These are phyloP conservation scores for Chalcosyrphus nemorum DNA, from an alignment of 2,888 invertebrate genomes.

Conservation along the genomic window DNA sequence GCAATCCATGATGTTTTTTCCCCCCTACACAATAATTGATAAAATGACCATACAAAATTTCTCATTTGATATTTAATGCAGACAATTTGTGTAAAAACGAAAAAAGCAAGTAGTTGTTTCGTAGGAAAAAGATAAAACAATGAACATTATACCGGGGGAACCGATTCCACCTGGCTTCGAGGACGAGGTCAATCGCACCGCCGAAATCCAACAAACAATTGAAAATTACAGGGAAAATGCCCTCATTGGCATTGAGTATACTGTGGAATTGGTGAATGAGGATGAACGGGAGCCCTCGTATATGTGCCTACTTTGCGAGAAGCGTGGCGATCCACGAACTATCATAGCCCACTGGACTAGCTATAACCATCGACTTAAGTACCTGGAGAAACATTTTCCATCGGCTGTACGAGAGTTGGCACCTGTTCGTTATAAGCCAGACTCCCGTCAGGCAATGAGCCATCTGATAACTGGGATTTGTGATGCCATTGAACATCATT, in stretches of 20 bases:
- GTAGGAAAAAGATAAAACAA: conserved; percentile 49
- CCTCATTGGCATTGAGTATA: conserved; percentile 89
- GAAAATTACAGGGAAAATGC: conserved; percentile 82
- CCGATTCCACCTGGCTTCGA: conserved; percentile 89
- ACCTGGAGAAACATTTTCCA: conserved; percentile 84
- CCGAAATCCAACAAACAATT: conserved; percentile 83
- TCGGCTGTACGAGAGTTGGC: conserved; percentile 85
- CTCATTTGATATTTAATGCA: conserved; percentile 15
- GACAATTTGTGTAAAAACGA: background rate
- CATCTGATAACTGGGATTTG: conserved; percentile 83
- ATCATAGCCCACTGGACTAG: conserved; percentile 91
- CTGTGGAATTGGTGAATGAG: conserved; percentile 88
- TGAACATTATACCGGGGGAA: conserved; percentile 84
- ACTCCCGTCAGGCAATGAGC: conserved; percentile 83
- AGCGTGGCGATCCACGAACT: conserved; percentile 90
- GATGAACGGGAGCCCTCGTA: conserved; percentile 88
- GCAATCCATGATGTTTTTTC: conserved; percentile 18
- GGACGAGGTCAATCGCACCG: conserved; percentile 83
- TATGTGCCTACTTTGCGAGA: conserved; percentile 90
- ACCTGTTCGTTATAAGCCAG: conserved; percentile 85
- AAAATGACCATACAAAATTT: background rate
- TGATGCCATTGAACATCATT: conserved; percentile 88
- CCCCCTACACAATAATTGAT: background rate
- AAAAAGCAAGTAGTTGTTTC: background rate
- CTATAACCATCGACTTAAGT: conserved; percentile 89